Conservation (phyloP, 2,113 vertebrate genomes). For the Bothrops jararaca region DNA sequence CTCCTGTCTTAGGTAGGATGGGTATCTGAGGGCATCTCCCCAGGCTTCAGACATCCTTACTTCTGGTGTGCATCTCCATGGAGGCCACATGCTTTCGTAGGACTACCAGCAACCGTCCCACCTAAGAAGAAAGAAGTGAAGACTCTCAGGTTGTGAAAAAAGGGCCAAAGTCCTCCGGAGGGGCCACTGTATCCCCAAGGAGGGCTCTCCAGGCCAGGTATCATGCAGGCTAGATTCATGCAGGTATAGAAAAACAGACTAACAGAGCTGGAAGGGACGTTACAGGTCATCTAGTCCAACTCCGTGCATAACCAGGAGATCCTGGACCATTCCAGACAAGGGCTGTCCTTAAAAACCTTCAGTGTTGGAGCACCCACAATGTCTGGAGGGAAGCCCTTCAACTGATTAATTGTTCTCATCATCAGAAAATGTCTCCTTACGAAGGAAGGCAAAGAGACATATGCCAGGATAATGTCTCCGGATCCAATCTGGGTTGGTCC, state of each 20-base stretch:
- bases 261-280: not conserved
- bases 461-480: not conserved
- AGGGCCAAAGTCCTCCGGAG: not conserved
- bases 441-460: rapidly evolving
- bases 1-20: not conserved
- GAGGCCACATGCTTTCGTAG: not conserved
- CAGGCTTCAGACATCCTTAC: not conserved
- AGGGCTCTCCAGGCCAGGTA: not conserved
- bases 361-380: not conserved
- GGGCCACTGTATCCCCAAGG: not conserved
- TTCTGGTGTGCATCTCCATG: not conserved
- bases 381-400: not conserved
- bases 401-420: not conserved
- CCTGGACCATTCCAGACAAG: not conserved
- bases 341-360: not conserved
- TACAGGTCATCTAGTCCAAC: not conserved
- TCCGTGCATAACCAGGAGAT: too few relatives aligned
- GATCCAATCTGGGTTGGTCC: not conserved
- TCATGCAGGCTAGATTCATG: not conserved
- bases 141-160: not conserved
- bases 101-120: not conserved
- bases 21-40: not conserved
- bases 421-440: not conserved
- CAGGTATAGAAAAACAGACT: not conserved
- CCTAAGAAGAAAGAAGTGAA: not conserved